Conservation (phyloP, 2,797 vertebrate species). For the Poliocrania exsul region DNA sequence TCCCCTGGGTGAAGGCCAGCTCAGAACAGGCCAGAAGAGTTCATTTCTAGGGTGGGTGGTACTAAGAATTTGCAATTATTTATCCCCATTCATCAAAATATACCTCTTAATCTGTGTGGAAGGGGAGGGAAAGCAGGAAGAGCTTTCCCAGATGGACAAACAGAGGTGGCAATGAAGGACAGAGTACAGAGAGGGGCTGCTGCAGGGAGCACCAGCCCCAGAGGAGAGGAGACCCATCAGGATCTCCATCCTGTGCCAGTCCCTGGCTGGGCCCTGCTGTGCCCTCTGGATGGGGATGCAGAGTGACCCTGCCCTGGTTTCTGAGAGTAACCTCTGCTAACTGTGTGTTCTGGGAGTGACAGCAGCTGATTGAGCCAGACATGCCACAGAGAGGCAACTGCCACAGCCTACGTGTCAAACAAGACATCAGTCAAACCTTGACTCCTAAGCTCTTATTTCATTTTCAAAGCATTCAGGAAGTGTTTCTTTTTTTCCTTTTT, state of each 20-base stretch:
- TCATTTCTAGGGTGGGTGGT: background rate
- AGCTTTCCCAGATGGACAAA: background rate
- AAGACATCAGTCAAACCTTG: background rate
- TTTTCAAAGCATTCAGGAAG: background rate
- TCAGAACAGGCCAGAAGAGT: background rate
- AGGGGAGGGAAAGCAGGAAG: background rate
- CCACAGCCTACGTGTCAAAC: background rate
- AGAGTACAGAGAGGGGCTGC: background rate
- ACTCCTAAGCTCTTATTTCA: background rate
- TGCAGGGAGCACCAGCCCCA: background rate
- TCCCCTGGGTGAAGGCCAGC: background rate
- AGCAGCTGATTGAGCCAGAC: slow-evolving; percentile 10
- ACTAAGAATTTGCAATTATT: background rate
- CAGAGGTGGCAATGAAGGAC: background rate
- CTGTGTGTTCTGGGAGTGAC: background rate
- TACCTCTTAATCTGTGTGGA: background rate
- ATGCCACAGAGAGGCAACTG: background rate
- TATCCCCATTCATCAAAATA: background rate
- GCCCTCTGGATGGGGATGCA: slow-evolving; percentile 33
- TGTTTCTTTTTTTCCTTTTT: background rate
- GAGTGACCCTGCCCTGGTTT: slow-evolving; percentile 24
- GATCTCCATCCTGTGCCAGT: too few species aligned
- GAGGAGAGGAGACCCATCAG: background rate
- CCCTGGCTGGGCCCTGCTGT: too few species aligned
- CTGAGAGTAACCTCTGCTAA: background rate